Evolutionary conservation across 2,797 vertebrate genomes (phyloP).

Genomic region (Sphenodon punctatus): DNA sequence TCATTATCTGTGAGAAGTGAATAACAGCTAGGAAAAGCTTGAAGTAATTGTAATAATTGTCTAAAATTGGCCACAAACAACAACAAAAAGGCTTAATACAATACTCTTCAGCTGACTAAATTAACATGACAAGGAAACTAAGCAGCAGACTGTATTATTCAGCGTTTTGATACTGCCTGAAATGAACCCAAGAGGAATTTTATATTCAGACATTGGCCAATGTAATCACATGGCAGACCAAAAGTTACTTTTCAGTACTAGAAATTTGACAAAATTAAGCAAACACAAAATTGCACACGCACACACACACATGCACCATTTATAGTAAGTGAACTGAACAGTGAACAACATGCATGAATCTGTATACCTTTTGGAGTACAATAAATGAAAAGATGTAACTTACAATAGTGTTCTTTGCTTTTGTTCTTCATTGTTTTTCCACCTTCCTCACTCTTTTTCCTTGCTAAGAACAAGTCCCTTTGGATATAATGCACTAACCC

Average conservation of each 20-base stretch:
- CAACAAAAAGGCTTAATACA: not conserved
- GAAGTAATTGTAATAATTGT: not conserved
- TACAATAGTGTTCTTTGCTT: not conserved
- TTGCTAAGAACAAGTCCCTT: not conserved
- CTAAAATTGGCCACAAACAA: not conserved
- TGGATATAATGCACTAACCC: conserved; percentile 29
- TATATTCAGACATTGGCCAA: not conserved
- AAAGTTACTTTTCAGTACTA: too few species aligned
- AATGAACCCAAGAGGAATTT: not conserved
- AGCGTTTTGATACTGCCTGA: not conserved
- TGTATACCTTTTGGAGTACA: too few species aligned
- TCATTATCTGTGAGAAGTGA: not conserved
- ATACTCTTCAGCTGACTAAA: not conserved
- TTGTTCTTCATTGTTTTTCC: not conserved
- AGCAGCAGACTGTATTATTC: not conserved
- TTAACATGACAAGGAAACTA: not conserved
- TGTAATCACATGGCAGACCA: not conserved
- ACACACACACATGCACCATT: too few species aligned
- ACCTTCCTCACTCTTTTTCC: conserved; percentile 5
- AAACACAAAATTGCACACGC: too few species aligned
- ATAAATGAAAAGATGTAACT: not conserved
- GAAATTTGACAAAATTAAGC: too few species aligned
- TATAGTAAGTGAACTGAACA: too few species aligned
- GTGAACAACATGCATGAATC: too few species aligned
- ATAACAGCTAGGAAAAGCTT: not conserved